These are phyloP conservation scores for Gadus chalcogrammus DNA, from an alignment of 2,113 vertebrate species.

Conservation along the genomic window DNA sequence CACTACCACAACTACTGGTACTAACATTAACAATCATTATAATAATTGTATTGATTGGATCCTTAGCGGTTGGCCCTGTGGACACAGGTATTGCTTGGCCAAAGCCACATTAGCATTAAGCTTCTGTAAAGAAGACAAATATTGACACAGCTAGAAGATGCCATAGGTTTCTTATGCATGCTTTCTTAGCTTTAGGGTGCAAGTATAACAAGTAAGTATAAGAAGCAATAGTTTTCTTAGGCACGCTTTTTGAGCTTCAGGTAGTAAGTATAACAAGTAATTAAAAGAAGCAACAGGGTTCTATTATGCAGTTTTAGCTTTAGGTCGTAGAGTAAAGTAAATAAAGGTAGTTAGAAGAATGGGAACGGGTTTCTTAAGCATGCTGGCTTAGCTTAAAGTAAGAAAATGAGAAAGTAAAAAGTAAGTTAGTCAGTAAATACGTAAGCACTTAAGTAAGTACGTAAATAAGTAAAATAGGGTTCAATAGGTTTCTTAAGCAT, in stretches of 20 bases:
- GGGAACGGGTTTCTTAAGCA: slow-evolving; percentile 5
- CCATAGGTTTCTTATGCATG: slow-evolving; percentile 6
- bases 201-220: no score
- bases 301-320: background rate
- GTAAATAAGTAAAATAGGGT: slow-evolving; percentile 18
- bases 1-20: no score
- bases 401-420: no score
- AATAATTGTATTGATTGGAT: no score
- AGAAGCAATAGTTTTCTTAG: slow-evolving; percentile 16
- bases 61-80: no score
- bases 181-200: background rate
- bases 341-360: background rate
- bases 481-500: slow-evolving; percentile 8
- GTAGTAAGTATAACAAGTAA: no score
- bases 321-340: background rate
- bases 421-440: no score
- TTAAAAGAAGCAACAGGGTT: slow-evolving; percentile 12
- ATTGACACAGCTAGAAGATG: background rate
- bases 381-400: background rate
- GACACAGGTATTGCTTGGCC: no score
- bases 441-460: no score
- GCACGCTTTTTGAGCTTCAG: background rate
- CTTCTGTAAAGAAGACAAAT: no score
- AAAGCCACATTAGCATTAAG: no score
- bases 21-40: no score